Evolutionary conservation across 2,888 invertebrate species (phyloP).

Genomic region (Hipparchia sbordonii): DNA sequence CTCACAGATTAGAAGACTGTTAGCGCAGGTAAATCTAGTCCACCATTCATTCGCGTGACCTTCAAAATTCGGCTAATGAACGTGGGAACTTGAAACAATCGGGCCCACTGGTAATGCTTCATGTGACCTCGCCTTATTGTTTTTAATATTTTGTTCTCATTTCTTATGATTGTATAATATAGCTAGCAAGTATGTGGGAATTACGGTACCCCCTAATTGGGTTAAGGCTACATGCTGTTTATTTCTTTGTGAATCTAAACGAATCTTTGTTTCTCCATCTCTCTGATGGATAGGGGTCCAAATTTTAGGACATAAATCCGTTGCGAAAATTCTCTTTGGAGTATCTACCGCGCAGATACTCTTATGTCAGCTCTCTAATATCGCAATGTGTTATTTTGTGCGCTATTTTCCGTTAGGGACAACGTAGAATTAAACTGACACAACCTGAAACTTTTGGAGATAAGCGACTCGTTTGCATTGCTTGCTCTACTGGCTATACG

Average conservation of each 20-base stretch:
- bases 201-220: constrained; percentile 19
- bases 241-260: not conserved
- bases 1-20: constrained; percentile 12
- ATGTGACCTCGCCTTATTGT: constrained; percentile 34
- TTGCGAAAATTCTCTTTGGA: too few relatives aligned
- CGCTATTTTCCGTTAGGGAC: too few relatives aligned
- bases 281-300: too few relatives aligned
- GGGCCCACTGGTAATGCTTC: constrained; percentile 21
- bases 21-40: constrained; percentile 33
- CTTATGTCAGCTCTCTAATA: too few relatives aligned
- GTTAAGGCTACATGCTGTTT: not conserved
- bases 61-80: constrained; percentile 57
- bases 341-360: too few relatives aligned
- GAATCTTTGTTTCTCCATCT: not conserved
- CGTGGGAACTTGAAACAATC: constrained; percentile 53
- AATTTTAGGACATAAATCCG: too few relatives aligned
- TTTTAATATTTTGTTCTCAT: constrained; percentile 29
- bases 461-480: too few relatives aligned
- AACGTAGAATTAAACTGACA: too few relatives aligned
- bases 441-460: too few relatives aligned
- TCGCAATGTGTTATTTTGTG: too few relatives aligned
- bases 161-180: constrained; percentile 32
- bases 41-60: constrained; percentile 47
- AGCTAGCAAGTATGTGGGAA: constrained; percentile 24
- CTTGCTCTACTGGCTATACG: too few relatives aligned